Evolutionary conservation across 1,140 invertebrate species (phyloP).

Genomic region (Asobara japonica): DNA sequence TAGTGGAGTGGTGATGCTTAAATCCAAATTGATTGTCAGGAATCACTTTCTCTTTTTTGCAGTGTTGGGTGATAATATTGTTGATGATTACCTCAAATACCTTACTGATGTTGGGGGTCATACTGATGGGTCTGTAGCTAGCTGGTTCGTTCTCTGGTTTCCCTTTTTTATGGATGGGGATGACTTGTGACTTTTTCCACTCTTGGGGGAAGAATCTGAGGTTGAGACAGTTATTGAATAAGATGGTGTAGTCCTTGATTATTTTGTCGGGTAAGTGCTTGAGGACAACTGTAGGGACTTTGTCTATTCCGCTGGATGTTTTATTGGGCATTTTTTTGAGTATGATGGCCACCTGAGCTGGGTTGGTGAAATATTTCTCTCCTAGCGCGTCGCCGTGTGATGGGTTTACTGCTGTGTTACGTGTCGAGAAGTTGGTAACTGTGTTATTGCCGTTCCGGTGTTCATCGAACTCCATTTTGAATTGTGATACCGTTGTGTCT

Average conservation of each 20-base stretch:
- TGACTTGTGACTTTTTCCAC: conserved; percentile 41
- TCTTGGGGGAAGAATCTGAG: conserved; percentile 31
- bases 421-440: no score
- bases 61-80: not conserved
- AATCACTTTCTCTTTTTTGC: conserved; percentile 12
- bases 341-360: not conserved
- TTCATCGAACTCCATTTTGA: no score
- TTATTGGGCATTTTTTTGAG: conserved; percentile 25
- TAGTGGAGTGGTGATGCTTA: conserved; percentile 19
- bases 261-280: conserved; percentile 19
- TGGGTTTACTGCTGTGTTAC: no score
- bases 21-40: conserved; percentile 33
- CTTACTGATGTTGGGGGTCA: conserved; percentile 43
- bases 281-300: conserved; percentile 16
- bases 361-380: not conserved
- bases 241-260: not conserved
- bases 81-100: conserved; percentile 41
- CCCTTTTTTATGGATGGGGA: conserved; percentile 37
- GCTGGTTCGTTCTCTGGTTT: conserved; percentile 28
- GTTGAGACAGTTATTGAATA: conserved; percentile 35
- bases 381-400: no score
- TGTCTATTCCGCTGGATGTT: conserved; percentile 19
- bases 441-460: no score
- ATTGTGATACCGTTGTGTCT: not conserved
- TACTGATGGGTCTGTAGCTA: conserved; percentile 39